Evolutionary conservation across 2,888 invertebrate genomes (phyloP), one percentile per base, ranked within the genome.

Genomic region (Synanthedon andrenaeformis): DNA sequence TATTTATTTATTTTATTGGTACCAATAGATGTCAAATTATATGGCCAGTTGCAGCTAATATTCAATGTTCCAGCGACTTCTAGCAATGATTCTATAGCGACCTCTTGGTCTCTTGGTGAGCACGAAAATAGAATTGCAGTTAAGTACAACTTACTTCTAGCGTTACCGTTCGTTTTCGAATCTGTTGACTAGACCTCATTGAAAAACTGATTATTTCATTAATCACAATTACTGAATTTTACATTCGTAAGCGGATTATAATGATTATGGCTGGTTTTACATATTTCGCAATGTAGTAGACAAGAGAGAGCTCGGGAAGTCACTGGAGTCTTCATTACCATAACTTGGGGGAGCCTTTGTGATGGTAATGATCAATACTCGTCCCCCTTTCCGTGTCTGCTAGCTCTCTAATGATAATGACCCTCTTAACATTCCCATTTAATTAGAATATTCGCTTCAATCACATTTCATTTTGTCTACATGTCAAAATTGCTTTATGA

Each of bases 341-440:
- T 60, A 58, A 54, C 55, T 55, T 55, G 51, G 51, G 54, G 53
- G 55, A 52, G 14, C 56, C 59, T 61, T 61, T 61, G 61, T 59
- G 19, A 61, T 61, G 61, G 57, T 54, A 59, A 61, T 61, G 52
- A 23, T 50, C 52, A 56, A 58, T 57, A 55, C 59, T 57, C 55
- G 55, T 54, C 59, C 58, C 17, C 17, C 49, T 23, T 23, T 17
- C 49, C 23, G 12, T 12, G 49, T 8, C 49, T 45, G 8, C 19
- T 53, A 51, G 53, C 10, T 55, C 51, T 60, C 53, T 59, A 53
- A 66, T 61, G 59, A 53, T 68, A 68, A 71, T 70, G 66, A 65
- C 62, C 58, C 60, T 62, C 61, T 63, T 62, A 60, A 60, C 62
- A 61, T 55, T 55, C 54, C 58, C 45, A 52, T 50, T 51, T 52